Conservation (phyloP, 1,140 invertebrate genomes). For the Phymastichus coffea region DNA sequence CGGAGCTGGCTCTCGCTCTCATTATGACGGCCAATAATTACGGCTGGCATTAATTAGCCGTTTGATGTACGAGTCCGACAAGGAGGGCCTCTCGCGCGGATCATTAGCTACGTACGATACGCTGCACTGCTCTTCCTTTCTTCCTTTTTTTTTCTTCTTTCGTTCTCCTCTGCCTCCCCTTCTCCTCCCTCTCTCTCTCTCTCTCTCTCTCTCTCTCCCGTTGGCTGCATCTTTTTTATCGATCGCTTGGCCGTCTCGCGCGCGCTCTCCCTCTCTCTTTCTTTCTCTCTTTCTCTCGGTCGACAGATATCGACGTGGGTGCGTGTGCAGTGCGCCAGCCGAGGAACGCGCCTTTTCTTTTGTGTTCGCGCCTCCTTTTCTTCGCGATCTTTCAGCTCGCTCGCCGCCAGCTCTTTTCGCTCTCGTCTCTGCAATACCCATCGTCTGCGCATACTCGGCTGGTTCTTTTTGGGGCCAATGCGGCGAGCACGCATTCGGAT, state of each 20-base stretch:
- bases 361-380: no score
- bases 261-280: slow-evolving; percentile 8
- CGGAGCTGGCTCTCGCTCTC: slow-evolving; percentile 17
- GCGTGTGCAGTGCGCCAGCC: slow-evolving; percentile 15
- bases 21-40: slow-evolving; percentile 33
- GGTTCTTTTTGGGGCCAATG: no score
- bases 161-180: slow-evolving; percentile 15
- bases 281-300: slow-evolving; percentile 4
- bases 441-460: no score
- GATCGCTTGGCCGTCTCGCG: slow-evolving; percentile 24
- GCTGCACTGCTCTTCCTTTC: not conserved
- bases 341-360: no score
- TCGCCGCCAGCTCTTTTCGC: no score
- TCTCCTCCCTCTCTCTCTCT: slow-evolving; percentile 21
- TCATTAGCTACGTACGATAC: slow-evolving; percentile 22
- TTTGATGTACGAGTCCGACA: slow-evolving; percentile 31
- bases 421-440: no score
- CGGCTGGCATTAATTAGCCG: slow-evolving; percentile 32
- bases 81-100: slow-evolving; percentile 15
- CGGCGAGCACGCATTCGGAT: no score
- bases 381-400: no score
- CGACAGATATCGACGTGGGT: not conserved
- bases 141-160: slow-evolving; percentile 2
- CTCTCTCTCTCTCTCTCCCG: slow-evolving; percentile 10
- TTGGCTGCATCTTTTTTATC: slow-evolving; percentile 12